Conservation (phyloP, 2,888 invertebrate species). For the Drosophila diplacantha region DNA sequence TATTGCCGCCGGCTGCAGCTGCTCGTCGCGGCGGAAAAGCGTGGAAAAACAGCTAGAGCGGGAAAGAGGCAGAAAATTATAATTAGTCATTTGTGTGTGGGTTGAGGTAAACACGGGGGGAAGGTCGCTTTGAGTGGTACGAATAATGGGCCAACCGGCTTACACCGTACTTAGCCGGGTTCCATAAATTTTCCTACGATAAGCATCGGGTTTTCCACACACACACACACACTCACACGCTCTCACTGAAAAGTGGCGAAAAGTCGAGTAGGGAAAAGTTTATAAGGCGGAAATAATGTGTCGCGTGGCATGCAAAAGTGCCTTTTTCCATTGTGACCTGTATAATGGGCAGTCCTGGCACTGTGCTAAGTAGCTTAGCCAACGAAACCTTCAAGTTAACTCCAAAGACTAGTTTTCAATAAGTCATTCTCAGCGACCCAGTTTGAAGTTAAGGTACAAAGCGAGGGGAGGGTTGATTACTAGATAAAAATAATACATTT, state of each 20-base stretch:
- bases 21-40: conserved; percentile 21
- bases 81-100: conserved; percentile 56
- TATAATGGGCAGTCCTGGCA: conserved; percentile 20
- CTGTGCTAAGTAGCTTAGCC: conserved; percentile 26
- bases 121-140: conserved; percentile 27
- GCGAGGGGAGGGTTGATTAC: not conserved
- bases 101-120: conserved; percentile 8
- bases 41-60: conserved; percentile 26
- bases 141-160: conserved; percentile 39
- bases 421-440: not conserved
- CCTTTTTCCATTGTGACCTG: conserved; percentile 49
- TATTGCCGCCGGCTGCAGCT: conserved; percentile 41
- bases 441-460: not conserved
- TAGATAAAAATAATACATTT: not conserved
- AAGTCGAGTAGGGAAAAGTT: conserved; percentile 56
- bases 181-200: conserved; percentile 62
- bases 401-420: conserved; percentile 23
- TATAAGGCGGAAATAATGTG: conserved; percentile 69
- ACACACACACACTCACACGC: not conserved
- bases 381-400: conserved; percentile 13
- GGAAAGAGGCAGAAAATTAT: conserved; percentile 40
- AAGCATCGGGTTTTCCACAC: conserved; percentile 50
- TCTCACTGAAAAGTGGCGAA: conserved; percentile 53
- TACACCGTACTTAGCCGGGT: conserved; percentile 55
- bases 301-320: conserved; percentile 60